A percentile compares a stretch with the other conserved stretches of the same genome.
Evolutionary conservation across 2,113 vertebrate species (phyloP).

Genomic region (Stegostoma tigrinum): DNA sequence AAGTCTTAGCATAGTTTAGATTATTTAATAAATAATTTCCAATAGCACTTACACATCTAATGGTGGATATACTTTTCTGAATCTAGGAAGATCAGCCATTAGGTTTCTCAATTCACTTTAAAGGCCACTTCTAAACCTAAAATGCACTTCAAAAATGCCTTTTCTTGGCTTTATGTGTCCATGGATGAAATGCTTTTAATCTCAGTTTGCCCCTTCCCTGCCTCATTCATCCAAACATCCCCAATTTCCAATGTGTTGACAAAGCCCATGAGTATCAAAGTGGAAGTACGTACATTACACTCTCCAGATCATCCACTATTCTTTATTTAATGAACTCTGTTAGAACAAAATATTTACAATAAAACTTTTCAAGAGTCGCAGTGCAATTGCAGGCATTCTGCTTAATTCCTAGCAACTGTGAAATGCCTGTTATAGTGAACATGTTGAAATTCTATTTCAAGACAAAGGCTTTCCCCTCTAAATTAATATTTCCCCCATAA

Average conservation of each 20-base stretch:
- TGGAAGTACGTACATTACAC: background rate
- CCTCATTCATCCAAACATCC: background rate
- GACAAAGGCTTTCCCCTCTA: background rate
- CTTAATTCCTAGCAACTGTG: background rate
- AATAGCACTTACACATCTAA: too few species aligned
- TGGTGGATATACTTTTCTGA: too few species aligned
- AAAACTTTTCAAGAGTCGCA: background rate
- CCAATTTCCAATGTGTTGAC: background rate
- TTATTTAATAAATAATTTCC: too few species aligned
- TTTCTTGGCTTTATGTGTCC: background rate
- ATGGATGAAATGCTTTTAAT: background rate
- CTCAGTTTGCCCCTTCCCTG: background rate
- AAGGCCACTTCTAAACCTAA: background rate
- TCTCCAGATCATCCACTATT: slow-evolving; percentile 11
- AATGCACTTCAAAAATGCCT: background rate
- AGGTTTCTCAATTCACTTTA: background rate
- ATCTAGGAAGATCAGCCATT: background rate
- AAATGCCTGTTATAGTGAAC: background rate
- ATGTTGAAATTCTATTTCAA: background rate
- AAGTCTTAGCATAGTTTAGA: too few species aligned
- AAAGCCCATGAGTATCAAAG: background rate
- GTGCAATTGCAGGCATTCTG: background rate
- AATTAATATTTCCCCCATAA: background rate
- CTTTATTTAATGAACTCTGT: background rate
- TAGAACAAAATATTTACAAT: background rate